Evolutionary conservation across 2,797 vertebrate genomes (phyloP), one percentile per base, ranked within the genome.

Genomic region (Paratrypauchen microcephalus): DNA sequence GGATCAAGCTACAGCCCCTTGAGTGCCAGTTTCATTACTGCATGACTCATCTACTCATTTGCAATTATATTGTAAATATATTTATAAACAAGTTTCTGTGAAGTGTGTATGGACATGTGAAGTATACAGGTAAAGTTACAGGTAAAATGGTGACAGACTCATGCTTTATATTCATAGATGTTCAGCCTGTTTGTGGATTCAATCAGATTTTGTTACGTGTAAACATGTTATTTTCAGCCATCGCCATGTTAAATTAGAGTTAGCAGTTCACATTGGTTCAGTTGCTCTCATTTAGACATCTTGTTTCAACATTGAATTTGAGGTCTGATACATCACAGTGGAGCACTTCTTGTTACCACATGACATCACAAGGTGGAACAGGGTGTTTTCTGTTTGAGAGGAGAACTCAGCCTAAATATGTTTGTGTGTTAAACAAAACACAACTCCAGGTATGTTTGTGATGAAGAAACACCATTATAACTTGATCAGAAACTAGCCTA

Each of bases 31-130:
- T 74, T 89, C 70, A 79, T 83, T 83, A 81, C 61, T 45, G 58
- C 28, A 72, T 86, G 86, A 87, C 73, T 86, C 83, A 83, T 47
- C 39, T 63, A 23, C 47, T 26, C 23, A 63, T 61, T 47, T 63
- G 3, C 60, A 23, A 15, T 36, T 36, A 36, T 36, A 36, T 36
- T 36, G 32, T 36, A 36, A 36, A 9, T 36, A 9, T 15, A 23
- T 45, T 45, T 45, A 9, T 6, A 26, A 63, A 63, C 61, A 23
- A 26, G 41, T 45, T 24, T 63, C 7, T 45, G 36, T 57, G 30
- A 50, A 23, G 30, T 50, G 60, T 21, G 39, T 9, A 65, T 23
- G 15, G 5, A n/a, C 15, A 21, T 73, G 50, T 58, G 12, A 8
- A 23, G 62, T n/a, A n/a, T n/a, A n/a, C 68, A 36, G 19, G 28